Base-by-base conservation (phyloP, 1,140 invertebrate genomes). In the Holotrichia oblita region DNA sequence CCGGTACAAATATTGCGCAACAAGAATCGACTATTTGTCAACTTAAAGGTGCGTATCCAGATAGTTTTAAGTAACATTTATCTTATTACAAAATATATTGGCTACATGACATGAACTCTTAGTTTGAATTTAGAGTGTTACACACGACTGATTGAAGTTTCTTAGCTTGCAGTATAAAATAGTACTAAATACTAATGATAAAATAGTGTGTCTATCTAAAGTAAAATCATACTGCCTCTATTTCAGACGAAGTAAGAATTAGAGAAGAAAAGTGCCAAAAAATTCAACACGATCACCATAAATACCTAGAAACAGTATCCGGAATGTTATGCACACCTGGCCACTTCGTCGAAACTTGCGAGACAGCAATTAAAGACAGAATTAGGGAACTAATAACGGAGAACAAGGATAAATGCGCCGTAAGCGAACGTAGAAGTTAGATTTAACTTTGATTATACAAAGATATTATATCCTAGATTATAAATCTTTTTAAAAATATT, bases 351-450 rank as follows among this genome's bases (percentile, higher is more conserved):
- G 94, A 96, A 82, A 91, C 93, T 2, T 90, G 93, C 61, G 93
- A 95, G 84, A 91, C 89, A 24, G 88, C 92, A 12, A 94, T 95
- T 73, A 94, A 94, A 85, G 93, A 95, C 69, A 89, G 93, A 79
- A 90, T 95, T 73, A 87, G 93, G 22, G 93, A 95, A 85, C 89
- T 94, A 17, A 84, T 94, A 2, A 90, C 89, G 77, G 94, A 95
- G 48, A 93, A 93, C 82, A 94, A 95, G 83, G 92, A 94, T 79
- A 92, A 93, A 87, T 87, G 89, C 82, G 88, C 91, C 84, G 94
- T 95, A 89, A 86, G 88, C 86, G 14, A 75, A 74, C 73, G 10
- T 34, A 34, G 1, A 1, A 2, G 27, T 34, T 34, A 2, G 4
- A 34, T 34, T 34, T 34, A n/a, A n/a, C n/a, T n/a, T n/a, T n/a